Conservation (phyloP, 2,888 invertebrate genomes). For the Micoletzkya japonica region DNA sequence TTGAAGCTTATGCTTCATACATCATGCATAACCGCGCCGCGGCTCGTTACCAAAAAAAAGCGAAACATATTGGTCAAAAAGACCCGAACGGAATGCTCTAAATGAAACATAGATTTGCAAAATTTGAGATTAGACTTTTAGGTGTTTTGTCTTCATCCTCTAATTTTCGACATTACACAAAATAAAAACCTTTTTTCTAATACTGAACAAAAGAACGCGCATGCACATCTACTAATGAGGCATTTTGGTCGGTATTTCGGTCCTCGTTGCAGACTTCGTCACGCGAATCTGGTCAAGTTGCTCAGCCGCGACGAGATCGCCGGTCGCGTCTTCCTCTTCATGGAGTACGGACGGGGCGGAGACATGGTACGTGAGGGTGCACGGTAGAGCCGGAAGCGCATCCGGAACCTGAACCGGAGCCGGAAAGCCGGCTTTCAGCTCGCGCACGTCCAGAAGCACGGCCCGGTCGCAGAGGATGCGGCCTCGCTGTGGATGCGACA, state of each 20-base stretch:
- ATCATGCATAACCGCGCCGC: too few species aligned
- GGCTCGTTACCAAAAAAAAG: too few species aligned
- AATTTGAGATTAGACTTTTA: too few species aligned
- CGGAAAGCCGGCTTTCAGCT: constrained; percentile 46
- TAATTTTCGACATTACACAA: too few species aligned
- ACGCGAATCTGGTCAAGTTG: constrained; percentile 37
- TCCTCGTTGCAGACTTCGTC: constrained; percentile 35
- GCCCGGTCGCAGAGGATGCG: constrained; percentile 64
- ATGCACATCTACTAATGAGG: neutral
- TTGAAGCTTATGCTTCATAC: too few species aligned
- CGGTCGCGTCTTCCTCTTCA: constrained; percentile 63
- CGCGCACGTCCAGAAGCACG: constrained; percentile 65
- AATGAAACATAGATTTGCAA: too few species aligned
- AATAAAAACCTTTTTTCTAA: too few species aligned
- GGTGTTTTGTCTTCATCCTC: too few species aligned
- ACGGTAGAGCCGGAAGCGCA: neutral
- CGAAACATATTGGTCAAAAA: too few species aligned
- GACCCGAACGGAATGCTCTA: too few species aligned
- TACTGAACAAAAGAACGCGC: neutral
- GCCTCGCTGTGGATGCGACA: constrained; percentile 65
- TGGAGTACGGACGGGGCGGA: constrained; percentile 66
- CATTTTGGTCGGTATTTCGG: too few species aligned
- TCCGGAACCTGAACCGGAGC: neutral
- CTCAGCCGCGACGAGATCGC: constrained; percentile 39
- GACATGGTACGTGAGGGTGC: constrained; percentile 59